Evolutionary conservation across 1,140 invertebrate genomes (phyloP), one percentile per base, ranked within the genome.

Genomic region (Medauroidea extradentata): DNA sequence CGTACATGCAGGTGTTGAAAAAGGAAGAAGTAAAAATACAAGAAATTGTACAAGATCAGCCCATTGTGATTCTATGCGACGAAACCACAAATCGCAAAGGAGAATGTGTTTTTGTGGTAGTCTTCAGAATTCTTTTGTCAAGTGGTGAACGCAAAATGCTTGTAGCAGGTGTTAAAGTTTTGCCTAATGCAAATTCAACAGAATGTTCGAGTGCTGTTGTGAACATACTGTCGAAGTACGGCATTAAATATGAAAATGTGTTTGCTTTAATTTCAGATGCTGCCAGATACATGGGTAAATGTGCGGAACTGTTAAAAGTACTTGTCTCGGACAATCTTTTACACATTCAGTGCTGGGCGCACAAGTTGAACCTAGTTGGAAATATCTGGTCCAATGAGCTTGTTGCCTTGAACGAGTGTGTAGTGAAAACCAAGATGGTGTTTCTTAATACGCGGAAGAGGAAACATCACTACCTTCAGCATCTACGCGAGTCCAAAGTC

Each of bases 251-350:
- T 8, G 53, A 56, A 53, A 23, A 46, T 56, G 39, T 56, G 16
- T 18, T 53, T 24, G 38, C 43, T 48, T 16, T 50, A 13, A 42
- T 21, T 16, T 49, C 38, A 49, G 53, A 56, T 23, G 24, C 53
- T 11, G 53, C 53, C 19, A 19, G 38, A 29, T 56, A 56, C 43
- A 56, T 56, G 53, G 44, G n/a, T 21, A 56, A 23, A 38, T 56
- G 53, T 56, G 21, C 29, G 2, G 39, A 56, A 24, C 25, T 27
- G 16, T 21, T 56, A 23, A 21, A 42, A 46, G 53, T 43, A 23
- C 5, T 44, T 43, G 14, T 46, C 19, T 38, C 38, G 1, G 53
- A 49, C 24, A 19, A 43, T 11, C 2, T 56, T 23, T 23, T 52
- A 23, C 50, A 29, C 16, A 27, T 52, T 52, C 50, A 52, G 27